A percentile compares a stretch with the other conserved stretches of the same genome.
Evolutionary conservation across 1,140 invertebrate genomes (phyloP).

Genomic region (Carcinoscorpius rotundicauda): DNA sequence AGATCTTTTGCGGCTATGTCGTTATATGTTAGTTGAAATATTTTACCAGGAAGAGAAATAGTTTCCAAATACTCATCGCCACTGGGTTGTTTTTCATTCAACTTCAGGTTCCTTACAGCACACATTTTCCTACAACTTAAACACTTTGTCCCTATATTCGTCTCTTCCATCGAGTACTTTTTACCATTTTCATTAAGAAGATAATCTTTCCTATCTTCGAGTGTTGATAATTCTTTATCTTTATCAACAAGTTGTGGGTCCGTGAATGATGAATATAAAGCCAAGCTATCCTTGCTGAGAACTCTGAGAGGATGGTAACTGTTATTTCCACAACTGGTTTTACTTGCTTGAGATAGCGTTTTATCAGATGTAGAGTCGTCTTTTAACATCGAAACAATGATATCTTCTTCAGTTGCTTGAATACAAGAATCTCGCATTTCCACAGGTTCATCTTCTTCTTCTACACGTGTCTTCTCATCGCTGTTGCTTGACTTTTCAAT

Average conservation of each 20-base stretch:
- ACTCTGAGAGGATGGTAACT: slow-evolving; percentile 68
- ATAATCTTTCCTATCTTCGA: background rate
- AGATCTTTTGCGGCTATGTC: background rate
- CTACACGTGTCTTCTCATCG: background rate
- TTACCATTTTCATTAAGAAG: background rate
- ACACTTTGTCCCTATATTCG: too few species aligned
- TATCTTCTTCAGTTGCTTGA: slow-evolving; percentile 77
- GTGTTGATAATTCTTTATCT: slow-evolving; percentile 10
- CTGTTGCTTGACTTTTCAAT: too few species aligned
- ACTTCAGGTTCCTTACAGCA: too few species aligned
- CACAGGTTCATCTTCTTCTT: slow-evolving; percentile 58
- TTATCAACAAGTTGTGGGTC: slow-evolving; percentile 18
- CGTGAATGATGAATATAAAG: slow-evolving; percentile 72
- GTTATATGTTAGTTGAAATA: too few species aligned
- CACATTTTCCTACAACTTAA: too few species aligned
- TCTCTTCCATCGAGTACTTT: background rate
- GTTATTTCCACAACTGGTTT: slow-evolving; percentile 33
- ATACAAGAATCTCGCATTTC: slow-evolving; percentile 41
- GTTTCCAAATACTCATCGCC: too few species aligned
- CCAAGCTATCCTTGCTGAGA: slow-evolving; percentile 77
- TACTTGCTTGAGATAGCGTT: slow-evolving; percentile 54
- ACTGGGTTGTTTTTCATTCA: too few species aligned
- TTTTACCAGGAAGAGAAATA: too few species aligned
- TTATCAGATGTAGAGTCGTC: slow-evolving; percentile 51
- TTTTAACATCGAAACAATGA: slow-evolving; percentile 56